Base-by-base conservation (phyloP, 2,797 vertebrate species). In the Premnoplex brunnescens region DNA sequence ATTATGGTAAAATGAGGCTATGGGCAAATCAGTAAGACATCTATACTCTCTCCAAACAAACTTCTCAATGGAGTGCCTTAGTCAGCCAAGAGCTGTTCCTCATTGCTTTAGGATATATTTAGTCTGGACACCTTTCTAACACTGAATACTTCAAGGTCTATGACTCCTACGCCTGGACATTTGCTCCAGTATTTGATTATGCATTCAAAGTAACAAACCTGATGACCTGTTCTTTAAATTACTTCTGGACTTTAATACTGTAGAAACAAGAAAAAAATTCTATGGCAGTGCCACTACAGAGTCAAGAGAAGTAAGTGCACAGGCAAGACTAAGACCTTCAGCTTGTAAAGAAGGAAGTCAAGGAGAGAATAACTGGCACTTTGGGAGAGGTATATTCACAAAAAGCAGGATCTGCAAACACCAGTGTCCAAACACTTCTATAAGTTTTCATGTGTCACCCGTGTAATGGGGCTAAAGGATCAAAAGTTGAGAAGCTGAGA, bases 381-480 rank as follows among this genome's bases (percentile, higher is more conserved):
- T 89, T 39, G 14, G 20, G 23, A 74, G 67, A 59, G 10, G 3
- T 21, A 1, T n/a, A 26, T 44, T 52, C 26, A 44, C 12, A 69
- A 59, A 88, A 64, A 5, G 3, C 22, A 76, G 32, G n/a, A 66
- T 23, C 30, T 82, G 43, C 20, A 69, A 55, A 69, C 3, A 32
- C 4, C 22, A 34, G 8, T 22, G 24, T 6, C 28, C 26, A 46
- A 68, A 75, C 34, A n/a, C 6, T 43, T 73, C 0, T 0, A 0
- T n/a, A 37, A 71, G 4, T 44, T 88, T 52, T 63, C 22, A 7
- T 3, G 0, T 46, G 7, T 30, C 18, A 62, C 14, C 4, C 9
- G 2, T 7, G 24, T 19, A 24, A 58, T 20, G 23, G 9, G 6
- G 10, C 59, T 52, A 59, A 76, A 52, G 18, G 12, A 74, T 32